Evolutionary conservation across 2,113 vertebrate genomes (phyloP).

Genomic region (Nycticorax nycticorax): DNA sequence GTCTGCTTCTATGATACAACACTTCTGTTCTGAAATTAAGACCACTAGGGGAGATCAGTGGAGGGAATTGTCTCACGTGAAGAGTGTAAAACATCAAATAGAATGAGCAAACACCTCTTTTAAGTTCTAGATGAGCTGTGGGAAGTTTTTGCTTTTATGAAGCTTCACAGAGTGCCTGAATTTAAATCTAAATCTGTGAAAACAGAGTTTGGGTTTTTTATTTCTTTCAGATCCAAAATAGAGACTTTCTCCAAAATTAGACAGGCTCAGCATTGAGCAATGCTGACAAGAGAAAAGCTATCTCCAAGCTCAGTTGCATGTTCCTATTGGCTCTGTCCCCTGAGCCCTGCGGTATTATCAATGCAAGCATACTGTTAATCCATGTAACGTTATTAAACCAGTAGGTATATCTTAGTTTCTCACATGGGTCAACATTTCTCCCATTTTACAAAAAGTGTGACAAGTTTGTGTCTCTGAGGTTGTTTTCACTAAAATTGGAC

Average conservation of each 20-base stretch:
- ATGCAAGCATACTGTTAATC: background rate
- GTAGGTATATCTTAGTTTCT: background rate
- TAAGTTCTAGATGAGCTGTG: constrained; percentile 18
- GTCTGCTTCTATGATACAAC: background rate
- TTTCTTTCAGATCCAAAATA: background rate
- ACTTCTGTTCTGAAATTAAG: constrained; percentile 28
- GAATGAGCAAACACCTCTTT: constrained; percentile 12
- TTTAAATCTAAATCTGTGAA: constrained; percentile 15
- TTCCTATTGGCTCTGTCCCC: background rate
- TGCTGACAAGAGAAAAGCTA: background rate
- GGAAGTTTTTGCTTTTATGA: background rate
- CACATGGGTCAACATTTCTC: background rate
- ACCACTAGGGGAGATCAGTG: constrained; percentile 34
- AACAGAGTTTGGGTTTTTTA: background rate
- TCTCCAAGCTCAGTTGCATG: background rate
- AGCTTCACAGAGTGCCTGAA: background rate
- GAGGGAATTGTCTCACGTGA: constrained; percentile 10
- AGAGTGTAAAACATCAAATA: constrained; percentile 27
- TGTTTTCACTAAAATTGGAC: background rate
- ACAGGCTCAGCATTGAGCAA: background rate
- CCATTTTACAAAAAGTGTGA: background rate
- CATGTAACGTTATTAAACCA: background rate
- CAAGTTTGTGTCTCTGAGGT: background rate
- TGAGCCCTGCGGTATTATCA: background rate
- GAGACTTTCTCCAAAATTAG: background rate